Conservation (phyloP, 2,113 vertebrate genomes). For the Hydrochoerus hydrochaeris region DNA sequence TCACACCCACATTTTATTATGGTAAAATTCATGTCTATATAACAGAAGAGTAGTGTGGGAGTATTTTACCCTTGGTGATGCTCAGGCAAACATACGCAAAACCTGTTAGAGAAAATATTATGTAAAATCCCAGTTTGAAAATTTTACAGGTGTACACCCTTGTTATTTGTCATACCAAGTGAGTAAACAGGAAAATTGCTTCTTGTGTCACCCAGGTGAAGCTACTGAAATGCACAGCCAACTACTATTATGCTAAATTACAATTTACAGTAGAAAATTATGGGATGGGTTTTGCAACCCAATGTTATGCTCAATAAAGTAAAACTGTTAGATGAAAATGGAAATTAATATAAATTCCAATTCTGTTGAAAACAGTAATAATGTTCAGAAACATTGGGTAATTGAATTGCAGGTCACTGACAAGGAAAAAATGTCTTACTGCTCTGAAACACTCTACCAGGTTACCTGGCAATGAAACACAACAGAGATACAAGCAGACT, state of each 20-base stretch:
- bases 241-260: too few relatives aligned
- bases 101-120: too few relatives aligned
- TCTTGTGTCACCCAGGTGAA: too few relatives aligned
- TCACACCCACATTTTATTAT: not conserved
- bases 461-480: not conserved
- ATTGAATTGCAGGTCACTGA: not conserved
- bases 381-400: not conserved
- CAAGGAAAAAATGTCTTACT: not conserved
- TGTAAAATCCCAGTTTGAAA: too few relatives aligned
- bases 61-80: not conserved
- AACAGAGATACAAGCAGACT: not conserved
- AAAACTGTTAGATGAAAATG: not conserved
- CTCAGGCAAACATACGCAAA: too few relatives aligned
- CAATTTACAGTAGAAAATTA: too few relatives aligned
- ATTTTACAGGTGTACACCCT: too few relatives aligned
- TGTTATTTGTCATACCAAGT: too few relatives aligned
- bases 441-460: not conserved
- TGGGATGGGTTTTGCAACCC: too few relatives aligned
- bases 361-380: not conserved
- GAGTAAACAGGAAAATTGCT: too few relatives aligned
- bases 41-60: not conserved
- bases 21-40: not conserved
- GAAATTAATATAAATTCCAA: constrained; percentile 2
- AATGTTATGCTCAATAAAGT: not conserved
- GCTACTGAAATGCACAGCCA: too few relatives aligned